Percentiles rank a stretch among this genome's conserved stretches.
These are phyloP conservation scores for Thripadectes ignobilis DNA, from an alignment of 2,797 vertebrate species.

Conservation along the genomic window DNA sequence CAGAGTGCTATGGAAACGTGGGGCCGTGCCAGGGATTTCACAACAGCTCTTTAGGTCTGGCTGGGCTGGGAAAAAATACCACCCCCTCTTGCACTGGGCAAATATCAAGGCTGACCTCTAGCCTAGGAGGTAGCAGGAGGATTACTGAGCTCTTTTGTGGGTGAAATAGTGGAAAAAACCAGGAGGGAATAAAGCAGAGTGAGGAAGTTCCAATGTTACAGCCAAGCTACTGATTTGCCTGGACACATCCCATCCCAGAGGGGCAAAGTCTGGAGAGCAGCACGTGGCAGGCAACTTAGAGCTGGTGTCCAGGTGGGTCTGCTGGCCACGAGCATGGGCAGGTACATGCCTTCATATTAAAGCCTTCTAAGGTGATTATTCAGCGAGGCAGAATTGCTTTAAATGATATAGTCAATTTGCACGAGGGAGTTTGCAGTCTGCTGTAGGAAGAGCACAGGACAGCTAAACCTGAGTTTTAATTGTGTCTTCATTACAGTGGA, in stretches of 20 bases:
- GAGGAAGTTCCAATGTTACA: background rate
- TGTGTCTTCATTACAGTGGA: background rate
- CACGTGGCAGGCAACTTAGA: background rate
- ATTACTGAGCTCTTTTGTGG: background rate
- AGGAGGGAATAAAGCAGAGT: background rate
- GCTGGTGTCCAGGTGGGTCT: background rate
- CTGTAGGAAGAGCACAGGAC: background rate
- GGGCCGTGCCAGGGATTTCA: background rate
- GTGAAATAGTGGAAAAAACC: background rate
- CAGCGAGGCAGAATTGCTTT: background rate
- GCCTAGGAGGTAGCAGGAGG: background rate
- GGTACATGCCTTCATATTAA: rapidly evolving
- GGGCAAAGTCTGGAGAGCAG: background rate
- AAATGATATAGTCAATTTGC: background rate
- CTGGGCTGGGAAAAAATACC: background rate
- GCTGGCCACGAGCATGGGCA: background rate
- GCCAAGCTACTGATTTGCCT: background rate
- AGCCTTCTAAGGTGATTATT: background rate
- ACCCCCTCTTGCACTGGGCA: background rate
- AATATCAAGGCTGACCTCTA: background rate
- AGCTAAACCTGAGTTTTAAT: background rate
- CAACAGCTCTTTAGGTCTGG: conserved; percentile 6
- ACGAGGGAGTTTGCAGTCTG: background rate
- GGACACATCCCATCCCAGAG: background rate
- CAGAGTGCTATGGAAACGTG: conserved; percentile 22